These are phyloP conservation scores for Micromesistius poutassou DNA, from an alignment of 2,797 vertebrate species.

Conservation along the genomic window DNA sequence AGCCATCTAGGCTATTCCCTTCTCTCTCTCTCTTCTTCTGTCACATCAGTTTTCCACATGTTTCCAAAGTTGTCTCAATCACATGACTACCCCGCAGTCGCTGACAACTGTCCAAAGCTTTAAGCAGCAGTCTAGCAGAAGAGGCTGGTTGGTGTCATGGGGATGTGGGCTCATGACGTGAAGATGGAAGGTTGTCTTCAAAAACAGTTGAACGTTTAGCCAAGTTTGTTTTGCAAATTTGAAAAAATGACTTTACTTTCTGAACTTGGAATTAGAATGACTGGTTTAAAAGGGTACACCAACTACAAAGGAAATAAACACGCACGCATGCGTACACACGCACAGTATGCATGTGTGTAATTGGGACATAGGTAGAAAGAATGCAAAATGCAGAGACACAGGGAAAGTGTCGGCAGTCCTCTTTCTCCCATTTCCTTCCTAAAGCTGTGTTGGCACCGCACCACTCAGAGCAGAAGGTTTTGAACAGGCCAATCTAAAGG, in stretches of 20 bases:
- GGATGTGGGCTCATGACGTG: not conserved
- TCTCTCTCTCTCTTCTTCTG: not conserved
- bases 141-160: not conserved
- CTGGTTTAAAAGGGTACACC: no score
- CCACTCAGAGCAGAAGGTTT: constrained; percentile 54
- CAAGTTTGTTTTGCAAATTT: no score
- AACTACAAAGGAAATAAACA: no score
- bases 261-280: no score
- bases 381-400: constrained; percentile 37
- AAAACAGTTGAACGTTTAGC: not conserved
- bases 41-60: constrained; percentile 7
- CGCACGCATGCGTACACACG: no score
- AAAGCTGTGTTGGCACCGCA: constrained; percentile 52
- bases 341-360: not conserved
- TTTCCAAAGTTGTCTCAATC: constrained; percentile 2
- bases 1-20: not conserved
- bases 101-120: not conserved
- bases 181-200: not conserved
- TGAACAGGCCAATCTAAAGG: constrained; percentile 47
- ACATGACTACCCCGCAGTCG: not conserved
- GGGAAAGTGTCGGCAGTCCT: constrained; percentile 31
- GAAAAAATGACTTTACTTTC: no score
- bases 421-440: constrained; percentile 46
- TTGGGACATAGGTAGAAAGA: constrained; percentile 16
- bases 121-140: not conserved